Evolutionary conservation across 2,888 invertebrate genomes (phyloP).

Genomic region (Drosophila subquinaria): DNA sequence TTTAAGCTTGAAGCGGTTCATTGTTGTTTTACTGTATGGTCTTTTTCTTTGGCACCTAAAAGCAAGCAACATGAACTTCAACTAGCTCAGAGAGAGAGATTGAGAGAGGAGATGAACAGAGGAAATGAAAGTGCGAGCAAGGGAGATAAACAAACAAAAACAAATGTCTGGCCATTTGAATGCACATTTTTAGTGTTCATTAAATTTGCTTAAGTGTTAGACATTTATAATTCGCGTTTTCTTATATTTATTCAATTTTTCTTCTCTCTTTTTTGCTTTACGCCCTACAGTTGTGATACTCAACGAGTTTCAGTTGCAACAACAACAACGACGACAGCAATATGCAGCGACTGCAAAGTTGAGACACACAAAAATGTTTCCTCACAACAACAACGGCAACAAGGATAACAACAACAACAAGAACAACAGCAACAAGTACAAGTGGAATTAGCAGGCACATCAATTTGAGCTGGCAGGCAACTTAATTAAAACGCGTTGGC

Average conservation of each 20-base stretch:
- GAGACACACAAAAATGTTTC: conserved; percentile 54
- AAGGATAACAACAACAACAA: conserved; percentile 9
- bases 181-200: conserved; percentile 67
- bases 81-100: neutral
- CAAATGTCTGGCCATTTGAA: conserved; percentile 63
- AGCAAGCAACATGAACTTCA: conserved; percentile 16
- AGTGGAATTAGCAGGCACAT: conserved; percentile 57
- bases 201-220: conserved; percentile 64
- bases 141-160: conserved; percentile 57
- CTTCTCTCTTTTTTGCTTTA: neutral
- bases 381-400: conserved; percentile 14
- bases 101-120: conserved; percentile 1
- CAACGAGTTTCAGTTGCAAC: conserved; percentile 45
- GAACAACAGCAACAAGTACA: conserved; percentile 14
- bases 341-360: conserved; percentile 50
- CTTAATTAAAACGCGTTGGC: conserved; percentile 73
- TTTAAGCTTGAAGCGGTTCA: neutral
- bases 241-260: conserved; percentile 23
- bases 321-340: conserved; percentile 25
- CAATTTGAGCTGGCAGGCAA: conserved; percentile 64
- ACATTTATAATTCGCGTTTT: conserved; percentile 66
- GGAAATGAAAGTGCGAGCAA: conserved; percentile 20
- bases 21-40: neutral
- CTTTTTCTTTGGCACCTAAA: conserved; percentile 6
- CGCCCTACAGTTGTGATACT: conserved; percentile 17